phyloP scores from a whole-genome alignment of 2,888 invertebrate genomes.

The Microlaimidae sp. region DNA sequence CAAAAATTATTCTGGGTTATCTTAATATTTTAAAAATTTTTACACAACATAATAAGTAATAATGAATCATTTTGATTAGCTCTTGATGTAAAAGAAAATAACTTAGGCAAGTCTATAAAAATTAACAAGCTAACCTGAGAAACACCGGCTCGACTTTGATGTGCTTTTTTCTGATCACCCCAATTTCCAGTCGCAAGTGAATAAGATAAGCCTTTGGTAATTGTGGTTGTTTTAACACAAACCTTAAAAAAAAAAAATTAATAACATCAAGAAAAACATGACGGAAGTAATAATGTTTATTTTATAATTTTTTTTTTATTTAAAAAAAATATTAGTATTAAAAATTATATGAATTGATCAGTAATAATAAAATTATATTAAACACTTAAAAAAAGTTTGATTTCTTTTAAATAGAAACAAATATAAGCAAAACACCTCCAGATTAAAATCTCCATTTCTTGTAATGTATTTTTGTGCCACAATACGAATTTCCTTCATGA shows the following conservation, averaged over 20 bases:
- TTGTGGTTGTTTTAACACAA: constrained; percentile 77
- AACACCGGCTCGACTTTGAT: constrained; percentile 89
- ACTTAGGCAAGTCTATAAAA: background rate
- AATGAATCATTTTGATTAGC: background rate
- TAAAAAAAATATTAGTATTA: no score
- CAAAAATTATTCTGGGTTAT: background rate
- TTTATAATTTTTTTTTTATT: no score
- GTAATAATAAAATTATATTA: no score
- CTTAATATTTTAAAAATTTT: background rate
- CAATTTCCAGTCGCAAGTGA: constrained; percentile 98
- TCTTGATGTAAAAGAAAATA: background rate
- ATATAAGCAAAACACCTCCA: constrained; percentile 85
- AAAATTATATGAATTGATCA: no score
- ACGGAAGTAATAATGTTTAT: no score
- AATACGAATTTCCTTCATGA: constrained; percentile 77
- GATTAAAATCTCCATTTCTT: constrained; percentile 90
- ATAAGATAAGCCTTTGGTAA: constrained; percentile 90
- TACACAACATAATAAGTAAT: background rate
- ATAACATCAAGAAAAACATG: no score
- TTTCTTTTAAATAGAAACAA: constrained; percentile 86
- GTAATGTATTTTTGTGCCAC: constrained; percentile 98
- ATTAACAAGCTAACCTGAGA: constrained; percentile 62
- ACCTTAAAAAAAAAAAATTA: background rate
- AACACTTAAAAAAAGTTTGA: no score
- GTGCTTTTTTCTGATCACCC: constrained; percentile 99